Evolutionary conservation across 2,113 vertebrate genomes (phyloP).

Genomic region (Sinocyclocheilus rhinocerous): DNA sequence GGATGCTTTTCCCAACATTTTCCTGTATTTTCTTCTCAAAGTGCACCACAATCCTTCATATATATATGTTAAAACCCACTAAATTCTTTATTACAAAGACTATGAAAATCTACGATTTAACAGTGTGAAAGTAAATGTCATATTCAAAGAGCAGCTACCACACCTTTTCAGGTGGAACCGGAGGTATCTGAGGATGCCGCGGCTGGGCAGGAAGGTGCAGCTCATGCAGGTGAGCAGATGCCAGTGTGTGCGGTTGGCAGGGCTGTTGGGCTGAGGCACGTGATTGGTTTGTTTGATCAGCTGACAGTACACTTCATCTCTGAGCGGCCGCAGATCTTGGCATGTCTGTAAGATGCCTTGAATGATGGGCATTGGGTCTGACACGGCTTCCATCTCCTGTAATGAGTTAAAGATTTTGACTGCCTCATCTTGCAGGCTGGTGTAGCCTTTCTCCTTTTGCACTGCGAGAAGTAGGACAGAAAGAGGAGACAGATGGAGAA

Average conservation of each 20-base stretch:
- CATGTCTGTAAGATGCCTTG: slow-evolving; percentile 93
- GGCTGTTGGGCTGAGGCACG: slow-evolving; percentile 85
- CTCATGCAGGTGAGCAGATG: slow-evolving; percentile 89
- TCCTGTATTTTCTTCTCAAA: not conserved
- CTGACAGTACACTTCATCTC: slow-evolving; percentile 92
- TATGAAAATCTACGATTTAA: not conserved
- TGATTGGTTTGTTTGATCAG: slow-evolving; percentile 94
- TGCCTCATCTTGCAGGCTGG: slow-evolving; percentile 90
- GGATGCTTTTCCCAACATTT: not conserved
- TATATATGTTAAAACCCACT: not conserved
- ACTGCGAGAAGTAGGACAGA: slow-evolving; percentile 68
- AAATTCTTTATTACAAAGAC: not conserved
- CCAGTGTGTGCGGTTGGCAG: slow-evolving; percentile 82
- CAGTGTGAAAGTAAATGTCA: not conserved
- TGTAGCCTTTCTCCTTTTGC: slow-evolving; percentile 89
- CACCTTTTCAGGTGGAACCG: slow-evolving; percentile 88
- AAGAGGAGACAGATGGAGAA: not conserved
- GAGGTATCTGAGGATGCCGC: slow-evolving; percentile 88
- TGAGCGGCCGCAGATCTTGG: slow-evolving; percentile 87
- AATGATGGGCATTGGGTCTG: slow-evolving; percentile 90
- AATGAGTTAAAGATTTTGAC: slow-evolving; percentile 92
- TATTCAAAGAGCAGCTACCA: not conserved
- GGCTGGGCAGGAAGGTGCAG: slow-evolving; percentile 88
- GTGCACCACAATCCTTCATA: not conserved
- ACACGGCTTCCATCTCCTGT: slow-evolving; percentile 89